Evolutionary conservation across 2,888 invertebrate species (phyloP).

Genomic region (Nasonovia ribisnigri): DNA sequence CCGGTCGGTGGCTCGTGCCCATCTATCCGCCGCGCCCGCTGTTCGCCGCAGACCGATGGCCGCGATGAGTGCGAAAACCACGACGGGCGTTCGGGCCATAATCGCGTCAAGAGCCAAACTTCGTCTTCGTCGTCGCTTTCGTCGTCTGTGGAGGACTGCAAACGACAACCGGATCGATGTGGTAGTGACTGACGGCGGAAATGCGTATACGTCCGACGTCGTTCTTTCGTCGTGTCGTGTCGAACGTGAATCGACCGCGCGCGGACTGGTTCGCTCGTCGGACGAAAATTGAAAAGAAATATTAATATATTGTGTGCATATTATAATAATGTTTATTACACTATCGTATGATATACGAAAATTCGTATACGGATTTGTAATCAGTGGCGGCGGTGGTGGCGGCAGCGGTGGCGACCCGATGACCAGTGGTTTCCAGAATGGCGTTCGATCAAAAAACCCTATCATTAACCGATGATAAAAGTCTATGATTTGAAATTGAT

Average conservation of each 20-base stretch:
- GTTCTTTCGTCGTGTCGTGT: background rate
- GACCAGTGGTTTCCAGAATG: slow-evolving; percentile 33
- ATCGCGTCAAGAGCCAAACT: background rate
- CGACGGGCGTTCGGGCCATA: background rate
- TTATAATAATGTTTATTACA: background rate
- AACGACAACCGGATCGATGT: background rate
- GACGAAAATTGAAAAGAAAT: background rate
- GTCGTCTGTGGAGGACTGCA: background rate
- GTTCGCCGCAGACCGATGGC: background rate
- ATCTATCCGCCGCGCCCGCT: background rate
- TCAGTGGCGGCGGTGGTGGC: background rate
- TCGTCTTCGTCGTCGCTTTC: too few species aligned
- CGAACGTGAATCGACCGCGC: background rate
- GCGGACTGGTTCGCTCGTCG: background rate
- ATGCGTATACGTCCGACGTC: background rate
- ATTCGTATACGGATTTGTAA: background rate
- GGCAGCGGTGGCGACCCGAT: background rate
- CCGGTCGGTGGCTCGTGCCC: background rate
- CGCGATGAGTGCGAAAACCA: slow-evolving; percentile 18
- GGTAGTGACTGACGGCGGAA: background rate
- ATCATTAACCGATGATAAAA: background rate
- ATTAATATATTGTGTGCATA: background rate
- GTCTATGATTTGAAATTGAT: background rate
- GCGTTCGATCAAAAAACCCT: background rate
- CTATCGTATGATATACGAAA: background rate